phyloP scores from a whole-genome alignment of 2,888 invertebrate genomes.

The Leptinotarsa juncta region DNA sequence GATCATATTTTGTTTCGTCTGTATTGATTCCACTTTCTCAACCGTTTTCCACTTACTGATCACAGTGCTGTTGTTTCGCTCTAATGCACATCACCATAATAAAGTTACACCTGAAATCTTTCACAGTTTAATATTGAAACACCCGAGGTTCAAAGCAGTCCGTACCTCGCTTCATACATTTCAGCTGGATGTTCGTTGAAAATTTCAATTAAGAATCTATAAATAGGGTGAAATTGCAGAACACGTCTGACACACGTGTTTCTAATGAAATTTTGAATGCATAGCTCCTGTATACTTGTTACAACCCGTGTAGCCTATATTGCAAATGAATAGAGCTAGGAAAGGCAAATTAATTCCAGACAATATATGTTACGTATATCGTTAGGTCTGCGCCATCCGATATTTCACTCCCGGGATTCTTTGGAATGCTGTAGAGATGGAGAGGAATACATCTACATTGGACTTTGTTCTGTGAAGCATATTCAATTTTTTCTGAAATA shows the following conservation, averaged over 20 bases:
- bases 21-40: too few relatives aligned
- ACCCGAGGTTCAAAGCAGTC: background rate
- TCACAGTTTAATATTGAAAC: too few relatives aligned
- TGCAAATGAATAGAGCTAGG: conserved; percentile 18
- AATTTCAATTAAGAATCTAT: conserved; percentile 41
- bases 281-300: conserved; percentile 30
- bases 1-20: too few relatives aligned
- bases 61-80: too few relatives aligned
- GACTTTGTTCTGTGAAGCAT: too few relatives aligned
- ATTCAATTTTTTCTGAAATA: too few relatives aligned
- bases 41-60: too few relatives aligned
- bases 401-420: background rate
- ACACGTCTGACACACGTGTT: conserved; percentile 38
- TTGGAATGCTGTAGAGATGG: conserved; percentile 33
- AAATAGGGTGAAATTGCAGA: conserved; percentile 36
- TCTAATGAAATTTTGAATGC: conserved; percentile 37
- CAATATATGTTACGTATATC: conserved; percentile 3
- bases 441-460: conserved; percentile 32
- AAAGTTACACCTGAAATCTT: too few relatives aligned
- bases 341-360: conserved; percentile 22
- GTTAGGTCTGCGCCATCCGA: background rate
- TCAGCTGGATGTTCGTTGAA: conserved; percentile 27
- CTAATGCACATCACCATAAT: too few relatives aligned
- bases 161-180: background rate
- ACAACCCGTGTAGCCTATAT: conserved; percentile 25